Evolutionary conservation across 2,113 vertebrate genomes (phyloP).

Genomic region (Thermophis baileyi): DNA sequence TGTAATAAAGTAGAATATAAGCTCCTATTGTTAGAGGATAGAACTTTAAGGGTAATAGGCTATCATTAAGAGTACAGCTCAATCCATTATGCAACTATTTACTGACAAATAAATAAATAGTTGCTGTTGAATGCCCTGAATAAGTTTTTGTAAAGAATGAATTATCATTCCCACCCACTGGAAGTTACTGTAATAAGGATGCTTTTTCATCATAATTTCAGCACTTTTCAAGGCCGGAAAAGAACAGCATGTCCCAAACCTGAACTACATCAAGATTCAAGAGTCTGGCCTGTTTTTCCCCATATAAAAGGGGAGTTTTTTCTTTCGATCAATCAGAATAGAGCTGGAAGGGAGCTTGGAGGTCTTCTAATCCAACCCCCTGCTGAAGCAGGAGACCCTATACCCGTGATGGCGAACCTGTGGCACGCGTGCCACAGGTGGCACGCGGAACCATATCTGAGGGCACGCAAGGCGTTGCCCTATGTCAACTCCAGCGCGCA

Average conservation of each 20-base stretch:
- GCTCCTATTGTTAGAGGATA: constrained; percentile 32
- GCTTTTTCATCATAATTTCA: constrained; percentile 63
- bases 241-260: not conserved
- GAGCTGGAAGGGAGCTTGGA: no score
- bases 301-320: not conserved
- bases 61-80: constrained; percentile 56
- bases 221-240: constrained; percentile 36
- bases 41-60: constrained; percentile 36
- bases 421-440: no score
- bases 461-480: no score
- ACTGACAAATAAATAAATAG: constrained; percentile 38
- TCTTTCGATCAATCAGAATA: not conserved
- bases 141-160: constrained; percentile 67
- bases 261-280: not conserved
- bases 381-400: not conserved
- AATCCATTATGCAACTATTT: constrained; percentile 48
- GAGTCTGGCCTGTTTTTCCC: not conserved
- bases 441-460: no score
- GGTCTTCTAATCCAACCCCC: no score
- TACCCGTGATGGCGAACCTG: no score
- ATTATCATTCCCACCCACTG: constrained; percentile 68
- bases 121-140: constrained; percentile 60
- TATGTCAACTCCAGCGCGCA: no score
- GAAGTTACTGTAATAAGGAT: constrained; percentile 61
- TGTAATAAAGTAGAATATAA: constrained; percentile 37